Conservation (phyloP, 2,888 invertebrate genomes). For the Melanostoma scalare region DNA sequence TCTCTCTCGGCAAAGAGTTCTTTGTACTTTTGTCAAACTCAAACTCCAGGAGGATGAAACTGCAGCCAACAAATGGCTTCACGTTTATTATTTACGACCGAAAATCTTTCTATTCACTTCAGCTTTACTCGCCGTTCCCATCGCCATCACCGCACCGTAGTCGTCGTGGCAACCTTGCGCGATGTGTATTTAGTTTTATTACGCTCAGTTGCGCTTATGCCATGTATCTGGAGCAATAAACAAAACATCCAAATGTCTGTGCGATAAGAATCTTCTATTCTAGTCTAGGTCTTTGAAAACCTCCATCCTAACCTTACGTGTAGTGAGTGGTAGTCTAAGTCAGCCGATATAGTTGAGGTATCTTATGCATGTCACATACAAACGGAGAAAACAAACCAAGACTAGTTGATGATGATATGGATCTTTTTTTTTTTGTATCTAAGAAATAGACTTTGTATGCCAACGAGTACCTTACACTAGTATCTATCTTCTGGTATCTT, state of each 20-base stretch:
- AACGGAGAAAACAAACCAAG: conserved; percentile 22
- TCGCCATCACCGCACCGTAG: not conserved
- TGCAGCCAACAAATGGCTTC: conserved; percentile 64
- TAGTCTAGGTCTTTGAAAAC: conserved; percentile 56
- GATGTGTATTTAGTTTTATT: conserved; percentile 71
- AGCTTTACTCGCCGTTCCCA: not conserved
- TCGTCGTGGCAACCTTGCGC: conserved; percentile 47
- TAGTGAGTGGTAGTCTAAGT: conserved; percentile 24
- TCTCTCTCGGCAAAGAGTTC: conserved; percentile 47
- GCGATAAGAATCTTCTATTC: conserved; percentile 59
- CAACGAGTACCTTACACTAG: not conserved
- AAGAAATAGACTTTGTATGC: conserved; percentile 34
- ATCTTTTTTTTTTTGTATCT: conserved; percentile 37
- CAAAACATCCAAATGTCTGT: conserved; percentile 71
- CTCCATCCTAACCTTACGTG: conserved; percentile 31
- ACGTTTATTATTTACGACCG: conserved; percentile 73
- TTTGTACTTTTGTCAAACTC: conserved; percentile 66
- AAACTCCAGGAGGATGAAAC: conserved; percentile 58
- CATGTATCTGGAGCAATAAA: conserved; percentile 73
- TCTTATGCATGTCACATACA: conserved; percentile 68
- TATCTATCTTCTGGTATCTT: conserved; percentile 29
- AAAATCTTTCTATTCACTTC: conserved; percentile 45
- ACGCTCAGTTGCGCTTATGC: conserved; percentile 68
- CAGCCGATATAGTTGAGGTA: conserved; percentile 23
- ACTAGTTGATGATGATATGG: conserved; percentile 63